Evolutionary conservation across 2,797 vertebrate species (phyloP).

Genomic region (Crenichthys baileyi): DNA sequence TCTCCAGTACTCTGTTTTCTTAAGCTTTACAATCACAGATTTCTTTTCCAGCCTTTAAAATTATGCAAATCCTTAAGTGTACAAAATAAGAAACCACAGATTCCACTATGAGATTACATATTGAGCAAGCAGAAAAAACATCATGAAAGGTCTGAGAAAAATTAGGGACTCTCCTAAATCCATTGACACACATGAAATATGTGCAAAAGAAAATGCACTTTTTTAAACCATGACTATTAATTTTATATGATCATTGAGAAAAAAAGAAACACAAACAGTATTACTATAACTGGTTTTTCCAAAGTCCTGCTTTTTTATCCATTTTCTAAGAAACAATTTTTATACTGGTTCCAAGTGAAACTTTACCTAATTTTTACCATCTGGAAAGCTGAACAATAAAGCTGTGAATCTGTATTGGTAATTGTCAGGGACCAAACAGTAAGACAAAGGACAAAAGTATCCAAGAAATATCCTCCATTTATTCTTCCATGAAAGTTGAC

Average conservation of each 20-base stretch:
- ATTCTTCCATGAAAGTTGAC: too few species aligned
- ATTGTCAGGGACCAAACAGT: too few species aligned
- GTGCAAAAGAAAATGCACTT: too few species aligned
- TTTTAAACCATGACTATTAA: not conserved
- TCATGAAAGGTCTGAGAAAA: not conserved
- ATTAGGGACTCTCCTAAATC: not conserved
- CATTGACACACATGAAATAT: not conserved
- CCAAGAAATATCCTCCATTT: too few species aligned
- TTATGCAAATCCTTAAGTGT: not conserved
- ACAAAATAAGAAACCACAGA: not conserved
- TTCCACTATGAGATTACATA: not conserved
- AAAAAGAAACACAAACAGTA: not conserved
- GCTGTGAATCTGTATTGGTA: conserved; percentile 54
- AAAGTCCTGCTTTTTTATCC: not conserved
- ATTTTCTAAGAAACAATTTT: not conserved
- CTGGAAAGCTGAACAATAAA: conserved; percentile 37
- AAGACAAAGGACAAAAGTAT: too few species aligned
- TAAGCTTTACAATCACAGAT: too few species aligned
- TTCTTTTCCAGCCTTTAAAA: not conserved
- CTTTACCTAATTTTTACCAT: conserved; percentile 11
- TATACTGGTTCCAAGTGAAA: conserved; percentile 5
- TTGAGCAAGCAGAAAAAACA: not conserved
- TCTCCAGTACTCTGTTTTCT: too few species aligned
- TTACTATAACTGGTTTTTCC: not conserved
- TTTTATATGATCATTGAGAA: not conserved